Base-by-base conservation (phyloP, 2,888 invertebrate species). In the Pyrrhia umbra region DNA sequence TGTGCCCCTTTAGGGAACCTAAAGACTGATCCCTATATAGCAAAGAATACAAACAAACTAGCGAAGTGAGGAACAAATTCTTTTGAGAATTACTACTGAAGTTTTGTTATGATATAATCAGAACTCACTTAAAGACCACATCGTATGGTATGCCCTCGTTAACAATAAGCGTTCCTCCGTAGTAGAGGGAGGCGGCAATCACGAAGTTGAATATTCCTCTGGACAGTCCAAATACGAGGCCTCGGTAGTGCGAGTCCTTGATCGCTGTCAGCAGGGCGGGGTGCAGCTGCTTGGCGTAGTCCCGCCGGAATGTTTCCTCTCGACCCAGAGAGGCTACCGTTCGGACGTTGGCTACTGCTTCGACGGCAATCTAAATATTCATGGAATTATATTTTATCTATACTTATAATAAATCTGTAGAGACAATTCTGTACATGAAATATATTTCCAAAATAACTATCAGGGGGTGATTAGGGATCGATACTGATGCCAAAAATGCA, bases 271-370 rank as follows among this genome's bases (percentile, higher is more conserved):
- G 81, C 54, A 97, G 94, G 0, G 97, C 96, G 0, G 96, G 96
- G 23, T 87, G 72, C 8, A 98, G 89, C 67, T 96, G 95, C 0
- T 88, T 88, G 2, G 96, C 95, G 83, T 97, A 98, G 56, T 96
- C 95, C 0, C 90, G 77, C 39, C 96, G 95, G 88, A 98, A 97
- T 25, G 95, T 95, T 18, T 96, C 94, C 88, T 98, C 98, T 30
- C 96, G 94, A 1, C 97, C 96, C 18, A 97, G 88, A 0, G 97
- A 96, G 0, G 96, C 97, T 0, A 97, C 97, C 0, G 98, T 98
- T 40, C 97, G 95, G 6, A 97, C 96, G 80, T 97, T 97, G 6
- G 96, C 95, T 1, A 98, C 97, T 2, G 97, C 97, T 89, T 98
- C 98, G 13, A 97, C 97, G 5, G 97, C 97, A 64, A 97, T 93